phyloP scores from a whole-genome alignment of 2,888 invertebrate species.

The Bugulina stolonifera region DNA sequence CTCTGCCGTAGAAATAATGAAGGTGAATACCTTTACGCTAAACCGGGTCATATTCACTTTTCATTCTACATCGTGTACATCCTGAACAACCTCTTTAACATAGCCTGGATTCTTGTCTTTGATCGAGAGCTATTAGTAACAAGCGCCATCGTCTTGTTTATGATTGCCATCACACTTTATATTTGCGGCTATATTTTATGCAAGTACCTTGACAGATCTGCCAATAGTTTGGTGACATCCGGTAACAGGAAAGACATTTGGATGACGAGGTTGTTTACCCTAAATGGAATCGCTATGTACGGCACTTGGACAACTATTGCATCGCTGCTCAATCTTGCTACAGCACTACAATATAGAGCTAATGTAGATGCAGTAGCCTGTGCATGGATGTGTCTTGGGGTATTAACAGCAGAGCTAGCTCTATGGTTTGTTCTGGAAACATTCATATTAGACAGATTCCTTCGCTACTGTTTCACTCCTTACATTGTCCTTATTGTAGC shows the following conservation, averaged over 20 bases:
- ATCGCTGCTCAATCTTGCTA: slow-evolving; percentile 41
- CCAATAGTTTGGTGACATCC: slow-evolving; percentile 33
- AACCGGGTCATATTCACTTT: slow-evolving; percentile 37
- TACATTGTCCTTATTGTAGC: slow-evolving; percentile 43
- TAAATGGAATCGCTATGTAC: slow-evolving; percentile 46
- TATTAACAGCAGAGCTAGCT: slow-evolving; percentile 36
- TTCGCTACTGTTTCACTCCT: slow-evolving; percentile 46
- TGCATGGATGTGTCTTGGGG: slow-evolving; percentile 36
- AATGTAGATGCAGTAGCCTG: slow-evolving; percentile 32
- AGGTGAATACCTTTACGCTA: slow-evolving; percentile 36
- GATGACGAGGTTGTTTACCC: slow-evolving; percentile 41
- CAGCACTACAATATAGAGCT: slow-evolving; percentile 36
- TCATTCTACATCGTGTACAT: slow-evolving; percentile 36
- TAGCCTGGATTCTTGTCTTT: slow-evolving; percentile 43
- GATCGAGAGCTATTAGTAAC: slow-evolving; percentile 37
- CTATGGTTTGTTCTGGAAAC: slow-evolving; percentile 41
- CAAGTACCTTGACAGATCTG: slow-evolving; percentile 33
- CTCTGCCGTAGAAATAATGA: slow-evolving; percentile 35
- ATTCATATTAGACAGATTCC: slow-evolving; percentile 39
- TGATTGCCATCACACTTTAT: slow-evolving; percentile 36
- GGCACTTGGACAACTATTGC: slow-evolving; percentile 45
- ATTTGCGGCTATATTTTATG: slow-evolving; percentile 38
- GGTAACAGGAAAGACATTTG: slow-evolving; percentile 38
- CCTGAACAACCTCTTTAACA: slow-evolving; percentile 36
- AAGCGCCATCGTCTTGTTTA: slow-evolving; percentile 33